phyloP scores from a whole-genome alignment of 2,113 vertebrate genomes.

The human region DNA sequence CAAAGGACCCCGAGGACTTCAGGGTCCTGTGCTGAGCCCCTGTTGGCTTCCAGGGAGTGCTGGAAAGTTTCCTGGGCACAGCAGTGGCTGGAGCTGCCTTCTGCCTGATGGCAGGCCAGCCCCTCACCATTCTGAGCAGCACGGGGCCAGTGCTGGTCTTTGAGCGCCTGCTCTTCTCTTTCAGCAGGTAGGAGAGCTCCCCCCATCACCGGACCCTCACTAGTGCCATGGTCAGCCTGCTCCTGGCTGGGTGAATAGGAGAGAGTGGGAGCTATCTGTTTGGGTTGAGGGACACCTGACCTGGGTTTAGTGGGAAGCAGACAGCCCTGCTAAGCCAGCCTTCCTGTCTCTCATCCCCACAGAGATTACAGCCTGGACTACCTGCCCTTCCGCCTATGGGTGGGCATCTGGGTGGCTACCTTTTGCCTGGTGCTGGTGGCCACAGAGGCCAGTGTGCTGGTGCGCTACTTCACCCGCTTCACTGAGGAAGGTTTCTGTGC shows the following conservation, averaged over 20 bases:
- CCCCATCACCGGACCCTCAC: neutral
- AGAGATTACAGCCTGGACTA: conserved; percentile 87
- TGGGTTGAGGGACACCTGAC: neutral
- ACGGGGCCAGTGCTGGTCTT: conserved; percentile 88
- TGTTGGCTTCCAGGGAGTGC: conserved; percentile 82
- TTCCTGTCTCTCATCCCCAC: neutral
- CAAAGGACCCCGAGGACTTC: neutral
- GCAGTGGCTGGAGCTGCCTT: conserved; percentile 85
- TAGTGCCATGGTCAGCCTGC: neutral
- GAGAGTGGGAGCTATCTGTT: neutral
- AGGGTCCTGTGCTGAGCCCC: neutral
- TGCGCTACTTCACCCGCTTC: conserved; percentile 87
- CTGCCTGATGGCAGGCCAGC: conserved; percentile 87
- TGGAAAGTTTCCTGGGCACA: conserved; percentile 88
- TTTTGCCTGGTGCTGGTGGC: conserved; percentile 87
- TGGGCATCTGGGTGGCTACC: conserved; percentile 88
- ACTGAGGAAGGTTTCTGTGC: conserved; percentile 89
- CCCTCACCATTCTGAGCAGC: conserved; percentile 89
- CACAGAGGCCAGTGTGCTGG: conserved; percentile 87
- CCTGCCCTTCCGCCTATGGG: conserved; percentile 89
- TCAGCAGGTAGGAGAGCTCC: conserved; percentile 82
- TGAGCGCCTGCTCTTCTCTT: conserved; percentile 87
- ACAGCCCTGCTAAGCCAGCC: neutral
- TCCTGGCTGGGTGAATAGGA: neutral
- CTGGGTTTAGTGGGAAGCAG: neutral